A percentile compares a stretch with the other conserved stretches of the same genome.
Evolutionary conservation across 1,140 invertebrate genomes (phyloP).

Genomic region (Calliphora vicina): DNA sequence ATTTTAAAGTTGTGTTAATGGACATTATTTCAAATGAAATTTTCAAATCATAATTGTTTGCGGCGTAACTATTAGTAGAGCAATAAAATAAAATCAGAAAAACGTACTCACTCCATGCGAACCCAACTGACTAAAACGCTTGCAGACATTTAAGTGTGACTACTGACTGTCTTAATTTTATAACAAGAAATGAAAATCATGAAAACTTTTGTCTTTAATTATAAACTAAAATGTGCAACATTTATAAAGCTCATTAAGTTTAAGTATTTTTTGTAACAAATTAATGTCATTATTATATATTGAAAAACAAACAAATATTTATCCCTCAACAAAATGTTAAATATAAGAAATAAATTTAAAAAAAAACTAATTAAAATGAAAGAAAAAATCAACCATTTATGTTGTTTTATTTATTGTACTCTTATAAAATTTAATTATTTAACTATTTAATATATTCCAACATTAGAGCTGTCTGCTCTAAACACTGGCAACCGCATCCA

Average conservation of each 20-base stretch:
- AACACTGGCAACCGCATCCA: constrained; percentile 90
- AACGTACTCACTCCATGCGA: too few species aligned
- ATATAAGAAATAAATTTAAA: background rate
- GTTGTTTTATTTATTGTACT: background rate
- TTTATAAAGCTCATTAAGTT: background rate
- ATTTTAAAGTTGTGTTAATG: background rate
- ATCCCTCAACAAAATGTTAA: background rate
- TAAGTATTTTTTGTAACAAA: constrained; percentile 5
- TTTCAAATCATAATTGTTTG: constrained; percentile 8
- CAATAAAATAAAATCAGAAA: background rate
- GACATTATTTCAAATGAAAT: constrained; percentile 9
- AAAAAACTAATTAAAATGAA: background rate
- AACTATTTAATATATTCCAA: constrained; percentile 48
- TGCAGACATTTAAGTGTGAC: constrained; percentile 10
- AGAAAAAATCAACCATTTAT: background rate
- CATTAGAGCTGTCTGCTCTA: constrained; percentile 67
- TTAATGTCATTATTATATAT: background rate
- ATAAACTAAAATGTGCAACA: constrained; percentile 8
- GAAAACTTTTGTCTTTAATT: background rate
- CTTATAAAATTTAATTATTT: constrained; percentile 10
- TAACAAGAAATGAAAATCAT: background rate
- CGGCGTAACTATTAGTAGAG: background rate
- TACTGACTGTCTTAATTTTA: constrained; percentile 12
- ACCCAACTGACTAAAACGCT: background rate
- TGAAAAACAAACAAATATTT: background rate